These are phyloP conservation scores for Dermochelys coriacea DNA, from an alignment of 2,797 vertebrate species.

Conservation along the genomic window DNA sequence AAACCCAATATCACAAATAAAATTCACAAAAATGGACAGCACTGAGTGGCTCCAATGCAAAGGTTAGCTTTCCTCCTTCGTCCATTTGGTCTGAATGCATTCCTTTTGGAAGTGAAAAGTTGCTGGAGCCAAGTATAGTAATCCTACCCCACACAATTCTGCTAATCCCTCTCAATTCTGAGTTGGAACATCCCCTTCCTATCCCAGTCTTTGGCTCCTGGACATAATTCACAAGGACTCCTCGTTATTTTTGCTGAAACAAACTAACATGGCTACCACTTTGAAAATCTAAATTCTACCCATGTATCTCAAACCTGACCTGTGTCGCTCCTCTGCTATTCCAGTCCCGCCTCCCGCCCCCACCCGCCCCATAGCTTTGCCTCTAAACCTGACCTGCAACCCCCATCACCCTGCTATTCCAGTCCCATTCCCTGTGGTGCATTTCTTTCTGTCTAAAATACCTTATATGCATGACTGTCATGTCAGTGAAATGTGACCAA, in stretches of 20 bases:
- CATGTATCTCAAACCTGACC: background rate
- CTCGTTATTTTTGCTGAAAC: no score
- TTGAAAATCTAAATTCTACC: background rate
- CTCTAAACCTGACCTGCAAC: background rate
- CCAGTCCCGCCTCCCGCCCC: background rate
- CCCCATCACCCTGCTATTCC: background rate
- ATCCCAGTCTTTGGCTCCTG: background rate
- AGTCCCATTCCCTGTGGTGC: rapidly evolving
- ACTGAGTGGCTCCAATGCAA: background rate
- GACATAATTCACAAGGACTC: background rate
- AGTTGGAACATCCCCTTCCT: background rate
- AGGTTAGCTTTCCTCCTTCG: rapidly evolving
- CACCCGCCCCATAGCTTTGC: background rate
- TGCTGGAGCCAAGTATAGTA: background rate
- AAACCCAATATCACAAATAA: background rate
- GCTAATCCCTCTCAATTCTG: background rate
- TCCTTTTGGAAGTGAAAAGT: background rate
- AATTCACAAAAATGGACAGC: rapidly evolving
- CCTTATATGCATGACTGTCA: background rate
- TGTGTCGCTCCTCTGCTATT: background rate
- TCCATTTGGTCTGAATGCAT: background rate
- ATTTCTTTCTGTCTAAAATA: background rate
- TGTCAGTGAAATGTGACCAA: background rate
- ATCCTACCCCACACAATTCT: background rate
- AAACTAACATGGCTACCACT: no score